Evolutionary conservation across 2,888 invertebrate genomes (phyloP), one percentile per base, ranked within the genome.

Genomic region (Drosophila ochracea): DNA sequence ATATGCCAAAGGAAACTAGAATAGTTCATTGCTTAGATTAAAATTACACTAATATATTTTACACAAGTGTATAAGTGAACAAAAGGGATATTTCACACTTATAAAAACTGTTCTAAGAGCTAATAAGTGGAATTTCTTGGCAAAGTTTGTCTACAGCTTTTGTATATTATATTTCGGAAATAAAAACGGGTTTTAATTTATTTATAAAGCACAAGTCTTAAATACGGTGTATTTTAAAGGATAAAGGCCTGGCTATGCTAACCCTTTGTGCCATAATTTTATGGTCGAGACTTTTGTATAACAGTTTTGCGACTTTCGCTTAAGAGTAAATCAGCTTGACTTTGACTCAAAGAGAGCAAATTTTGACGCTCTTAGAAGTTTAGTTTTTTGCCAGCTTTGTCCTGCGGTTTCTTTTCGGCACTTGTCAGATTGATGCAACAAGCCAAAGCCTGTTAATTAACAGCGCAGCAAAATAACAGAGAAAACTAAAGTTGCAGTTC

Each of bases 351-450:
- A 68, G 70, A 68, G 58, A 19, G 33, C 4, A 0, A 28, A n/a
- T 10, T 2, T 10, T 0, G 4, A 0, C 2, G 4, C n/a, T 41
- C 41, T 41, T n/a, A n/a, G 11, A n/a, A n/a, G 0, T n/a, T n/a
- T 2, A 4, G 2, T 11, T 6, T n/a, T n/a, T 61, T 33, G 28
- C 16, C 33, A 28, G 60, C 3, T 9, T 25, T 13, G 28, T 19
- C 19, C 69, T 4, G 47, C n/a, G 35, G n/a, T 52, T 59, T 30
- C 52, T 52, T 63, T 62, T 28, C 52, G 53, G 47, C 62, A 61
- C 77, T 85, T 49, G 75, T 86, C 78, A 77, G 53, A 57, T 58
- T 64, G 35, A 25, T 39, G 28, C 3, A 65, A 47, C 25, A 39
- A 21, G 7, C 33, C 43, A 43, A 28, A 50, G 52, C 7, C 50